Evolutionary conservation across 2,888 invertebrate genomes (phyloP), one percentile per base, ranked within the genome.

Genomic region (Lasioglossum marginatum): DNA sequence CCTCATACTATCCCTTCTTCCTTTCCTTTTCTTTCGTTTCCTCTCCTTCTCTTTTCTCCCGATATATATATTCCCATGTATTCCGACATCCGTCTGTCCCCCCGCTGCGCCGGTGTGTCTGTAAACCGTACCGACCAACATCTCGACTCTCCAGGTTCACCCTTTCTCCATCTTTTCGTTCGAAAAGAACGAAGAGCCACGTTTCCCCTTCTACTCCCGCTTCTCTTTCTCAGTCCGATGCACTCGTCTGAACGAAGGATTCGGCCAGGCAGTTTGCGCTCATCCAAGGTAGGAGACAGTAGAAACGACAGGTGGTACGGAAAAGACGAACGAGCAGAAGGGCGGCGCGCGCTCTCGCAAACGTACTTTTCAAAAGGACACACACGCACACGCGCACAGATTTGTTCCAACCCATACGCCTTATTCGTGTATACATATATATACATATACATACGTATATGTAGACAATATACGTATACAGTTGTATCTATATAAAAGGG

Each of bases 181-280:
- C 71, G 77, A 52, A 73, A 72, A 72, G 72, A 72, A 72, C 72
- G 72, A 78, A 78, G 66, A 86, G 63, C 71, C 71, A 31, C 23
- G 81, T 78, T 68, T 68, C 71, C 81, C 77, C 71, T 52, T 75
- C 79, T 57, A 45, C 27, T 48, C 45, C 68, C 76, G 37, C 81
- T 79, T 84, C 81, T 87, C 87, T 79, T 84, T 82, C 79, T 81
- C 86, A 83, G 90, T 84, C 78, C 90, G 82, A 86, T 86, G 89
- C 83, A 88, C 88, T 86, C 86, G 82, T 84, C 79, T 72, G 80
- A 68, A 70, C 81, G 77, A 86, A 90, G 88, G 88, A 89, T 88
- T 76, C 83, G 52, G 79, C 83, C 81, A 72, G 40, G 72, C 83
- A 86, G 87, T 87, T 79, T 75, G 83, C 79, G 75, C 77, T 87